Base-by-base conservation (phyloP, 2,797 vertebrate genomes). In the Echiichthys vipera region DNA sequence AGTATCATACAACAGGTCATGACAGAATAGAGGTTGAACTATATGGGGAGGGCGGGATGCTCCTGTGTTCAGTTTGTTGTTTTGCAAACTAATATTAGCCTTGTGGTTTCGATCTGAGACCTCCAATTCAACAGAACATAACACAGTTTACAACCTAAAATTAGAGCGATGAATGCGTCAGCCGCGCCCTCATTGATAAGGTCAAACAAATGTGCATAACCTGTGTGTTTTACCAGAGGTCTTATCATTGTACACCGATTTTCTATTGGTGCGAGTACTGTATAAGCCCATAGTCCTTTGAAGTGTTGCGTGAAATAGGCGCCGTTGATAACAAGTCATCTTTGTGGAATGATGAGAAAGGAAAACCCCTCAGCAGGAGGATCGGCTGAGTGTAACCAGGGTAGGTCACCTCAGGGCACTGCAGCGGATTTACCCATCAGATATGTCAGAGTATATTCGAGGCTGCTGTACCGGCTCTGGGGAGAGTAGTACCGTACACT, bases 361-460 rank as follows among this genome's bases (percentile, higher is more conserved):
- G 86, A 88, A 89, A 89, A 54, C 32, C 65, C 85, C 80, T 72
- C 25, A 64, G 49, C 64, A 77, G 70, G 70, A 71, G 77, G 71
- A 81, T 42, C 2, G 5, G 40, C 63, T 74, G 65, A 68, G 61
- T 64, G 37, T 22, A 77, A 73, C 11, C 22, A 27, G 62, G 46
- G 50, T 51, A 70, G 80, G 85, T 87, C 85, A 84, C 71, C 45
- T 84, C 84, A 76, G 86, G 87, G 61, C 83, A 13, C 39, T 45
- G 71, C 39, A 30, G 76, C 65, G 77, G 81, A 87, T 74, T 84
- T 72, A 68, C 80, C 70, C 65, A 68, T 77, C 56, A 43, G 32
- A 74, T 72, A 62, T 73, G 79, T 80, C 63, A 43, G 64, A 64
- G 30, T 63, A 15, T 53, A 75, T 79, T 74, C 56, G 72, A 42